A percentile compares a stretch with the other conserved stretches of the same genome.
Conservation (phyloP, 53 echinoderm and acorn worm species). For the Patiria pectinifera region DNA sequence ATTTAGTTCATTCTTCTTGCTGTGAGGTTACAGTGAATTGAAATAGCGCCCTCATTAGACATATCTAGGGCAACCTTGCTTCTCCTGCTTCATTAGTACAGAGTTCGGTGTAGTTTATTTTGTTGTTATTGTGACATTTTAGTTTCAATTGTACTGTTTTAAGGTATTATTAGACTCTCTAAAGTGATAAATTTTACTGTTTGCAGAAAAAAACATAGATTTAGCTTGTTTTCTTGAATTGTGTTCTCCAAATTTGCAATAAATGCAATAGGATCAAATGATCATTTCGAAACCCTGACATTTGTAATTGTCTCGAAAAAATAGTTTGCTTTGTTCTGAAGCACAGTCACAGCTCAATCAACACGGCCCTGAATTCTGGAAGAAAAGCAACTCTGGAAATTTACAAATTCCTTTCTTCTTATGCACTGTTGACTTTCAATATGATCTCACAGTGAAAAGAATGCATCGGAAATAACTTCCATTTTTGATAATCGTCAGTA, state of each 20-base stretch:
- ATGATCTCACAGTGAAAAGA: neutral
- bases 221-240: too few species aligned
- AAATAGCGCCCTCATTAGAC: constrained; percentile 44
- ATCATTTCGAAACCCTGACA: too few species aligned
- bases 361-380: neutral
- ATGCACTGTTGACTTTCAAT: neutral
- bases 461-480: neutral
- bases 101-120: too few species aligned
- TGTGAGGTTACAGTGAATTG: neutral
- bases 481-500: neutral
- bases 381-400: neutral
- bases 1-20: neutral
- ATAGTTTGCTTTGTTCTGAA: neutral
- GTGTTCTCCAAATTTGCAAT: too few species aligned
- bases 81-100: too few species aligned
- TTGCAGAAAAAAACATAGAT: too few species aligned
- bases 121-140: too few species aligned
- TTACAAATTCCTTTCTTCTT: neutral
- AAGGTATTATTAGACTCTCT: too few species aligned
- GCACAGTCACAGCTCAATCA: neutral
- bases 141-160: too few species aligned
- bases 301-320: too few species aligned
- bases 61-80: neutral
- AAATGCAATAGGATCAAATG: too few species aligned
- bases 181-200: too few species aligned